A percentile compares a stretch with the other conserved stretches of the same genome.
Conservation (phyloP, 2,797 vertebrate genomes). For the Loris lydekkerianus region DNA sequence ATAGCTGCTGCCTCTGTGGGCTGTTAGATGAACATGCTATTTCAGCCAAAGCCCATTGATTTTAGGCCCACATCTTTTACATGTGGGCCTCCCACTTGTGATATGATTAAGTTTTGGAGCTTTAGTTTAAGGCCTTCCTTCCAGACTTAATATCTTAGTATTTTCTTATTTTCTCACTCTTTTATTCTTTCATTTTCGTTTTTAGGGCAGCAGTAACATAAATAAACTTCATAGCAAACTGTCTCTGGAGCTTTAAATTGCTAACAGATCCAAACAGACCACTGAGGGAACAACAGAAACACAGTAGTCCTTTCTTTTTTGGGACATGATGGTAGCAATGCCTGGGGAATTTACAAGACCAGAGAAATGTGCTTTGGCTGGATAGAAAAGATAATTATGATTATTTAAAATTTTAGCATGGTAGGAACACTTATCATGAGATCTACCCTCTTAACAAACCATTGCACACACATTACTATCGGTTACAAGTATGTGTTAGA, state of each 20-base stretch:
- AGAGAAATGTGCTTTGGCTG: constrained; percentile 52
- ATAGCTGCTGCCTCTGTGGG: neutral
- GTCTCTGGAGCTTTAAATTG: constrained; percentile 49
- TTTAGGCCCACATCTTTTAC: constrained; percentile 48
- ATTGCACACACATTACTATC: neutral
- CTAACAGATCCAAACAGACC: constrained; percentile 51
- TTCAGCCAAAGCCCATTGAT: neutral
- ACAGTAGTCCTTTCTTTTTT: constrained; percentile 60
- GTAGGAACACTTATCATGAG: neutral
- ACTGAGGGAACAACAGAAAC: neutral
- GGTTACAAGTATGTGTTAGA: neutral
- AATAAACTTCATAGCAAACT: constrained; percentile 41
- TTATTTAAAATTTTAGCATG: neutral
- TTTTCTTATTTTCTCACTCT: constrained; percentile 7
- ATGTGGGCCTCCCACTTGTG: neutral
- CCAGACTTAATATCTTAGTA: neutral
- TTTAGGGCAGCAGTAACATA: constrained; percentile 7
- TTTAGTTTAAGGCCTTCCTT: constrained; percentile 25
- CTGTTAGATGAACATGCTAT: constrained; percentile 41
- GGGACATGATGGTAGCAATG: neutral
- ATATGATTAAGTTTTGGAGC: neutral
- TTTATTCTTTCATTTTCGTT: constrained; percentile 20
- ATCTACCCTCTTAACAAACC: neutral
- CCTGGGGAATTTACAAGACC: neutral
- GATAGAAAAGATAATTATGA: neutral